Base-by-base conservation (phyloP, 1,140 invertebrate species). In the Amphibalanus amphitrite region DNA sequence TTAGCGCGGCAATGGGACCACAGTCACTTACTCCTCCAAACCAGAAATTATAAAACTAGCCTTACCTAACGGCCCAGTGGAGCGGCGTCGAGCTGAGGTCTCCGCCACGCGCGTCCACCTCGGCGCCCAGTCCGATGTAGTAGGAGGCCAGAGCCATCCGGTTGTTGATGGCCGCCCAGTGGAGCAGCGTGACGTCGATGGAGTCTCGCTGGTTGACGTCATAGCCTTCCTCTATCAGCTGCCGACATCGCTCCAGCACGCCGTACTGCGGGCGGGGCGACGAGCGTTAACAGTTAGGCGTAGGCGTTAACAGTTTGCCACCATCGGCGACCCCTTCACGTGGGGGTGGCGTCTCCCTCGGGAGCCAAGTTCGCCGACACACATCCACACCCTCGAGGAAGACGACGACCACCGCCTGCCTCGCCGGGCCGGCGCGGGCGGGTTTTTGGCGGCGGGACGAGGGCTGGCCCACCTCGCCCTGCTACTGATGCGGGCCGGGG, bases 141-240 rank as follows among this genome's bases (percentile, higher is more conserved):
- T 93, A 94, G 74, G 72, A 87, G 67, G 97, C 93, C 77, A 98
- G 92, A 76, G 97, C 93, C 70, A 87, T 86, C 28, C 92, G 84
- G 84, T 98, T 98, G 80, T 99, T 99, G 76, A 99, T 99, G 26
- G 97, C 90, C 28, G 96, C 96, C 97, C 97, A 99, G 79, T 99
- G 97, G 0, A 99, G 82, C n/a, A 99, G 82, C 3, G 95, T 94
- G 23, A 96, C 92, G n/a, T 91, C 93, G 80, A 95, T 92, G 74
- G 84, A 83, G 79, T 96, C 93, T 67, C 90, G 86, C 77, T 92
- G 86, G 81, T 95, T 95, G 0, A 95, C 92, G 82, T 94, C 90
- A 80, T 88, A 91, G 1, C 92, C 92, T 68, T 85, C 86, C 76
- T 97, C 93, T 0, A 97, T 84, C 4, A 97, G 82, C 78, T 95